Percentiles rank a stretch among this genome's conserved stretches.
These are phyloP conservation scores for Syrrhaptes paradoxus DNA, from an alignment of 2,113 vertebrate species.

Conservation along the genomic window DNA sequence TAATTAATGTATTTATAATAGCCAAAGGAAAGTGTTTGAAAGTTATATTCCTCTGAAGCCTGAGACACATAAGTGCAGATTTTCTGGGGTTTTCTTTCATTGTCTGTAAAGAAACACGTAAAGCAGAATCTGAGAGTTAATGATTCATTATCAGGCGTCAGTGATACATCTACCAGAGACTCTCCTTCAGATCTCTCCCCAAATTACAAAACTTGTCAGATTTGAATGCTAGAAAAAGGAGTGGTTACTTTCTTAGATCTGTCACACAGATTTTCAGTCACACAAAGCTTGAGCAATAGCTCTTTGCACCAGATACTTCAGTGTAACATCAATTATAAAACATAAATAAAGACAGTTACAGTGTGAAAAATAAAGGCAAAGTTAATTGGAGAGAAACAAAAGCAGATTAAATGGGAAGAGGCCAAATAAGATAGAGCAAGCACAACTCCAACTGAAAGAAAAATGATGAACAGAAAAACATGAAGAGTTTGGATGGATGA, in stretches of 20 bases:
- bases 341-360: not conserved
- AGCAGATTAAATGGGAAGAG: constrained; percentile 1
- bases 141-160: not conserved
- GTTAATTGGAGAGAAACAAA: constrained; percentile 15
- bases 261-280: not conserved
- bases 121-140: not conserved
- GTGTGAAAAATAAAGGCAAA: constrained; percentile 12
- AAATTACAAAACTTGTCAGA: not conserved
- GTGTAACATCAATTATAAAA: not conserved
- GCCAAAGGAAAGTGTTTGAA: not conserved
- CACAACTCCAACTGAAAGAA: constrained; percentile 1
- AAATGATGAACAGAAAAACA: not conserved
- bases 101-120: not conserved
- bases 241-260: not conserved
- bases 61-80: not conserved
- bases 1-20: not conserved
- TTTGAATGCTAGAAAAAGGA: not conserved
- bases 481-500: not conserved
- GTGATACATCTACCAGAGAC: not conserved
- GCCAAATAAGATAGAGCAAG: not conserved
- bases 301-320: not conserved
- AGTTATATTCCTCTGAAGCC: not conserved
- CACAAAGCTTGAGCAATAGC: not conserved
- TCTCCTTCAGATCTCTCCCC: not conserved
- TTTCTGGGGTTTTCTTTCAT: not conserved